Base-by-base conservation (phyloP, 2,113 vertebrate species). In the Nesoenas mayeri region DNA sequence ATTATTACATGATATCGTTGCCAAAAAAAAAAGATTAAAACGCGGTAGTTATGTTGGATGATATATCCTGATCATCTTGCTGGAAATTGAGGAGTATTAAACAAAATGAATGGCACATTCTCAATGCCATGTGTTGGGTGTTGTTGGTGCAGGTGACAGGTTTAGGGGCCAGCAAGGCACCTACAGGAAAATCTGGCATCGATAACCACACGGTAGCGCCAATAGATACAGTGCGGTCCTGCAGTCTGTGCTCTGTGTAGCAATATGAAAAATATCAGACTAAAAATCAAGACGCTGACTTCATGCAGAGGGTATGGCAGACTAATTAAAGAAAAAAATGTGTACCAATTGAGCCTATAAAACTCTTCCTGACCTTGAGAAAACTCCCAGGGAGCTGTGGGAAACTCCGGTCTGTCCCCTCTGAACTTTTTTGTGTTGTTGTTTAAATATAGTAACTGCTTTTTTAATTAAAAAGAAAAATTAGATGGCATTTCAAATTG, bases 401-500 rank as follows among this genome's bases (percentile, higher is more conserved):
- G 97, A 97, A 98, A 96, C 95, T 97, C 94, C 54, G 61, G 0
- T 78, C 87, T 88, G 90, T 94, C 91, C 95, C 79, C 87, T 97
- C 96, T 93, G 91, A 94, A 90, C 90, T 89, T 82, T 88, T 94
- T 91, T 91, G 96, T 94, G 92, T 61, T 95, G 87, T 85, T 95
- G 72, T 95, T 94, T 97, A 94, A 95, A 97, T 97, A 95, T 95
- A 95, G 95, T 93, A 97, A 97, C 79, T 95, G 97, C 89, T 89
- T 94, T 96, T 97, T 97, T 92, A 94, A 93, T 95, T 96, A 93
- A 89, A 92, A 96, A 92, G 96, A 94, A 96, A 93, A 92, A 96
- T 97, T 95, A 96, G 91, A 85, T 95, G 97, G 95, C 92, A 94
- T 89, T 97, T 97, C 93, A 97, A 95, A 92, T 94, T 96, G 96